Evolutionary conservation across 2,113 vertebrate genomes (phyloP).

Genomic region (Morone chrysops): DNA sequence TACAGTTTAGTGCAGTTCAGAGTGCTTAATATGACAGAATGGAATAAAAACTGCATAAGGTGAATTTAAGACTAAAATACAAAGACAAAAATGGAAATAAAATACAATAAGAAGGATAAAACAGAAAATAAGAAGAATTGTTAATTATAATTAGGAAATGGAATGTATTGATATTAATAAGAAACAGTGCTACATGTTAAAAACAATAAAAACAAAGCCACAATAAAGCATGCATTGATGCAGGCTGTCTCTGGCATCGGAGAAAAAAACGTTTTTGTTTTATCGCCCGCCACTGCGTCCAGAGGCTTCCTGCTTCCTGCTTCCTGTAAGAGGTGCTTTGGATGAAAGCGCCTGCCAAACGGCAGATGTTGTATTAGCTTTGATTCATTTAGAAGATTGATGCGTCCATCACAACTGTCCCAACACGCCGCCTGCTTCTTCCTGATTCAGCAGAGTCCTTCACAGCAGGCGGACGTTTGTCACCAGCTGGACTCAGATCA

Average conservation of each 20-base stretch:
- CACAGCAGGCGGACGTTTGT: constrained; percentile 42
- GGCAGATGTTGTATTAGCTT: constrained; percentile 67
- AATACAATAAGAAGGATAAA: too few species aligned
- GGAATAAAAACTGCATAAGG: too few species aligned
- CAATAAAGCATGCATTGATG: too few species aligned
- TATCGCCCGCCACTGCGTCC: not conserved
- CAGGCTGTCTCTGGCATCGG: not conserved
- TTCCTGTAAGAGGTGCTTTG: constrained; percentile 1
- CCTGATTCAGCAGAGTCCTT: constrained; percentile 74
- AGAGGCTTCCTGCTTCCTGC: not conserved
- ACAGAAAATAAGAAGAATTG: too few species aligned
- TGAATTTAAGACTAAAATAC: too few species aligned
- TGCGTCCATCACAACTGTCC: constrained; percentile 52
- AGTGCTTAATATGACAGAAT: too few species aligned
- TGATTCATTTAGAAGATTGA: constrained; percentile 75
- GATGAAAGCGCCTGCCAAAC: constrained; percentile 29
- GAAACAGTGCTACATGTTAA: too few species aligned
- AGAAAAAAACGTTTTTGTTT: not conserved
- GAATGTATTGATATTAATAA: too few species aligned
- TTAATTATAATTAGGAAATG: too few species aligned
- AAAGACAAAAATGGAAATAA: too few species aligned
- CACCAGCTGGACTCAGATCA: constrained; percentile 57
- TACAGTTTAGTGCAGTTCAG: too few species aligned
- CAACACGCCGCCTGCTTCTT: constrained; percentile 26
- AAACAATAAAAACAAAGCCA: too few species aligned